phyloP scores from a whole-genome alignment of 2,888 invertebrate species.

The Habroteleia sp. region DNA sequence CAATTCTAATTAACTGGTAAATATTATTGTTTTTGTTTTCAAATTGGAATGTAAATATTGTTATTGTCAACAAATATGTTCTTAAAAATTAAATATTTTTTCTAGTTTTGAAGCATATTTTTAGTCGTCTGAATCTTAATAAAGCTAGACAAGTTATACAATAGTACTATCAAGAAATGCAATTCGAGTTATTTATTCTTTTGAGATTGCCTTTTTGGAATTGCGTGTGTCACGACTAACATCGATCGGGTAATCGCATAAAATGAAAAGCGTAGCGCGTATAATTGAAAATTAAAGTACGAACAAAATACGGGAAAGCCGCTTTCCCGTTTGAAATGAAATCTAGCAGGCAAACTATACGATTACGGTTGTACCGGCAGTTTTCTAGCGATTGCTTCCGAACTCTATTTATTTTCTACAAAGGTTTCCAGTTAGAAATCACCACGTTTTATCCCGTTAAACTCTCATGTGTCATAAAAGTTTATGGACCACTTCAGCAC shows the following conservation, averaged over 20 bases:
- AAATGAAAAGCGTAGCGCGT: conserved; percentile 59
- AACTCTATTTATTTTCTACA: conserved; percentile 63
- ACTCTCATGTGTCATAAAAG: conserved; percentile 63
- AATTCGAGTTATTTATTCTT: conserved; percentile 37
- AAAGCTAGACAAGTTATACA: conserved; percentile 39
- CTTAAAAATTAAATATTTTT: no score
- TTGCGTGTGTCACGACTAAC: conserved; percentile 37
- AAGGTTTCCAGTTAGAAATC: conserved; percentile 60
- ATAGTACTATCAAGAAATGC: conserved; percentile 36
- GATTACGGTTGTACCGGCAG: conserved; percentile 50
- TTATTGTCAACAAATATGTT: no score
- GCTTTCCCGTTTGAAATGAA: conserved; percentile 61
- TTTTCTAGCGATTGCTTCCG: conserved; percentile 53
- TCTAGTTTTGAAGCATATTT: no score
- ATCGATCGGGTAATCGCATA: conserved; percentile 37
- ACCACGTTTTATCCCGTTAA: conserved; percentile 54
- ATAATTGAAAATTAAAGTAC: conserved; percentile 63
- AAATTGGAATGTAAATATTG: no score
- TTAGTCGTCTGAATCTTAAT: no score
- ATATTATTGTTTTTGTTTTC: no score
- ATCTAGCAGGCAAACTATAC: conserved; percentile 59
- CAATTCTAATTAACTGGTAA: no score
- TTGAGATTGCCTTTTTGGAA: conserved; percentile 28
- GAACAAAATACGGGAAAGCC: conserved; percentile 51
- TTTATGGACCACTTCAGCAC: conserved; percentile 57